Base-by-base conservation (phyloP, 2,113 vertebrate species). In the Microcebus ravelobensis region DNA sequence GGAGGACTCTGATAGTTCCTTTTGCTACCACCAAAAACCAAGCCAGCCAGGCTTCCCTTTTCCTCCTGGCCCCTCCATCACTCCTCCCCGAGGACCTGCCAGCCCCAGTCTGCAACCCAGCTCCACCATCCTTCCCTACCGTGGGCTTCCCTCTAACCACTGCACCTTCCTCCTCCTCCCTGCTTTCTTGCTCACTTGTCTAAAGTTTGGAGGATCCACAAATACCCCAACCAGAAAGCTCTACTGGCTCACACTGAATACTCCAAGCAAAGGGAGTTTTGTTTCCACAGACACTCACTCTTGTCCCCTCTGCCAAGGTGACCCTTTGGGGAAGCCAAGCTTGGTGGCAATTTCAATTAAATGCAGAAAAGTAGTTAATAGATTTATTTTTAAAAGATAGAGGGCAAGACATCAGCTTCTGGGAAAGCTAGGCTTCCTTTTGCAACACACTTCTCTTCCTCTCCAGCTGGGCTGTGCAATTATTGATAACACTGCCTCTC, bases 271-370 rank as follows among this genome's bases (percentile, higher is more conserved):
- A 29, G 48, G 36, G 79, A 57, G 27, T 59, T 88, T 61, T 31
- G 45, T 82, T 87, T 77, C 81, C 76, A 63, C 8, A 74, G 83
- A 81, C 65, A 36, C 21, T 86, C 77, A 63, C 31, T 92, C 77
- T 59, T 63, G 36, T 97, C 50, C 76, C 39, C 39, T 97, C 39
- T 87, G n/a, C 80, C 90, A 95, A 95, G 79, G 96, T 95, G 94
- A 96, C 87, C 89, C 70, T 91, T 94, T 91, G 89, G 89, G 93
- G 86, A 96, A 96, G 79, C 70, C 97, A 91, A 90, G 74, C 88
- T 96, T 95, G 82, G 59, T 94, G 83, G 90, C 57, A 94, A 93
- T 96, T 96, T 96, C 86, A 94, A 81, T 97, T 96, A 91, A 96
- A 95, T 67, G 68, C 15, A 95, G 89, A 96, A 91, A 97, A 95